These are phyloP conservation scores for Silvanus unidentatus DNA, from an alignment of 2,888 invertebrate genomes.

Conservation along the genomic window DNA sequence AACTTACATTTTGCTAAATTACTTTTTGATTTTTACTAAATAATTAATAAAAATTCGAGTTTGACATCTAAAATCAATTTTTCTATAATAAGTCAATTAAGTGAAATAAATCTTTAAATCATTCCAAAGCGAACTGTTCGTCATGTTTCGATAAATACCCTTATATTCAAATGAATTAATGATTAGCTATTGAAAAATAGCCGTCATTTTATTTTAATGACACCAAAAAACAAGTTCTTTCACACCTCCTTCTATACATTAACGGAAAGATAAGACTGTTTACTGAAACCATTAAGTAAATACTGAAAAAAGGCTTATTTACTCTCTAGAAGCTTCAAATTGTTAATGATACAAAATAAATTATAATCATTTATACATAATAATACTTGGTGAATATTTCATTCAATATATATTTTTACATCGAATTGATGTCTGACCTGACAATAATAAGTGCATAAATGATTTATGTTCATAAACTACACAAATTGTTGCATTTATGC, in stretches of 20 bases:
- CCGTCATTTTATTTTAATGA: constrained; percentile 34
- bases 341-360: constrained; percentile 2
- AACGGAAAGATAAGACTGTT: constrained; percentile 26
- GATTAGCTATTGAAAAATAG: constrained; percentile 37
- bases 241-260: constrained; percentile 33
- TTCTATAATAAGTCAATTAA: constrained; percentile 27
- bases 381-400: no score
- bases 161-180: constrained; percentile 40
- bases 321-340: constrained; percentile 11
- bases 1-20: not conserved
- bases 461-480: no score
- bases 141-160: constrained; percentile 35
- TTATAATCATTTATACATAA: not conserved
- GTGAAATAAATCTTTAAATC: constrained; percentile 26
- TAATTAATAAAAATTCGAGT: constrained; percentile 4
- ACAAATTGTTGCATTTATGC: no score
- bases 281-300: constrained; percentile 27
- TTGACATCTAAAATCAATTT: constrained; percentile 19
- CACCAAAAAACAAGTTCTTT: constrained; percentile 35
- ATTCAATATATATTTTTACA: no score
- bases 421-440: no score
- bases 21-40: not conserved
- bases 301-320: constrained; percentile 24
- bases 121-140: constrained; percentile 21
- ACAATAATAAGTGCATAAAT: no score